A percentile compares a stretch with the other conserved stretches of the same genome.
These are phyloP conservation scores for Grallaria varia DNA, from an alignment of 2,113 vertebrate species.

Conservation along the genomic window DNA sequence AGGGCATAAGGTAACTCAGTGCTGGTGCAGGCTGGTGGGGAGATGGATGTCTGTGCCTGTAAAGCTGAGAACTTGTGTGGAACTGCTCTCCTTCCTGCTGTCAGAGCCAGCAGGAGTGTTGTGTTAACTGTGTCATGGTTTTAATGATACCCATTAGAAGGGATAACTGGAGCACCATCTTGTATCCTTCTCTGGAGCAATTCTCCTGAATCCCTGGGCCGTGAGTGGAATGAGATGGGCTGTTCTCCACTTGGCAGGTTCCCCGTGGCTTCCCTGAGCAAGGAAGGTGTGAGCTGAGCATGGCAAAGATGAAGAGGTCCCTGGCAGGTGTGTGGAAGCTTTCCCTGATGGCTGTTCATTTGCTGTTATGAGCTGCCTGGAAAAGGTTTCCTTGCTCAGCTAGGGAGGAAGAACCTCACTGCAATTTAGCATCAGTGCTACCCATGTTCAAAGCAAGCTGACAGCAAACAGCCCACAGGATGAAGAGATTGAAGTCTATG, in stretches of 20 bases:
- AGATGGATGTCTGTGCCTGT: background rate
- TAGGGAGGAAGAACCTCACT: background rate
- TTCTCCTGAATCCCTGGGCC: background rate
- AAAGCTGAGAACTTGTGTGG: too few relatives aligned
- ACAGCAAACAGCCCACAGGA: background rate
- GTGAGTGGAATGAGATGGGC: background rate
- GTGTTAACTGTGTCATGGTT: background rate
- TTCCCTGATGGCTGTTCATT: background rate
- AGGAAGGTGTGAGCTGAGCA: background rate
- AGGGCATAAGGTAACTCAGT: background rate
- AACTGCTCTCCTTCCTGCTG: background rate
- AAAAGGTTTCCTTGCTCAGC: background rate
- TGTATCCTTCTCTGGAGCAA: background rate
- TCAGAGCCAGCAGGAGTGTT: background rate
- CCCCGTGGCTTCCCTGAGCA: background rate
- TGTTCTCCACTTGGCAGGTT: background rate
- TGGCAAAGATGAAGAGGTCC: background rate
- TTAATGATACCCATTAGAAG: background rate
- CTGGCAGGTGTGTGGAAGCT: background rate
- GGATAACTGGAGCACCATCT: background rate
- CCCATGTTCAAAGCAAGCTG: background rate
- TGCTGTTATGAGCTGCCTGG: background rate
- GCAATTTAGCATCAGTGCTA: background rate
- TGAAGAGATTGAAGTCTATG: background rate
- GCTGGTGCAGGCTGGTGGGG: background rate